Base-by-base conservation (phyloP, 2,113 vertebrate genomes). In the Elephas maximus region DNA sequence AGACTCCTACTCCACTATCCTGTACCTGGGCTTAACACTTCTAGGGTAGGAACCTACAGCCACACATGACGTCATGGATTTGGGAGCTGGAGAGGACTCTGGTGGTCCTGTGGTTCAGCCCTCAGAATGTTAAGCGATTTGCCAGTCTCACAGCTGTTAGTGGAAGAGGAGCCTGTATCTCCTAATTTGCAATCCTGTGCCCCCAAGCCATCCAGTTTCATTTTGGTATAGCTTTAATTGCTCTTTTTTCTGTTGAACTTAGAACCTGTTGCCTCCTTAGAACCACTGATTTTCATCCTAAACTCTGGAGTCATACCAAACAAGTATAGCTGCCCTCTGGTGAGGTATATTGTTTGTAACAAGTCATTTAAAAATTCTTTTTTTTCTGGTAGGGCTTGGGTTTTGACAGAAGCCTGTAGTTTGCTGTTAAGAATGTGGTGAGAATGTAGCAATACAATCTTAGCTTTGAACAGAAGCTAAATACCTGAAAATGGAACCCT, bases 401-500 rank as follows among this genome's bases (percentile, higher is more conserved):
- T 92, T 60, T 93, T 62, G 37, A 79, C 30, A 23, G 48, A 92
- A 80, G 23, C 37, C 77, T 90, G 24, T 26, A 44, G 8, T 80
- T 94, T 84, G 48, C 23, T 87, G n/a, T 73, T 73, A 74, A 79
- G 45, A 30, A 23, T 89, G 60, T 83, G 21, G 28, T 95, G 63
- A 81, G 12, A 96, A 73, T 79, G 20, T 15, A 65, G 24, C 21
- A 57, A 85, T 14, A 86, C 2, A 69, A 77, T 77, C 44, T 4
- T 93, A 41, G 82, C 57, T 94, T 96, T 90, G n/a, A 90, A 67
- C 1, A 67, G 71, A 11, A 83, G 67, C 10, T 78, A 53, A 30
- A 53, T 48, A 85, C 77, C 88, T 79, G 14, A 71, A 94, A 94
- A 41, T 57, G 33, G 8, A 79, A 17, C 8, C 10, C 48, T 78